phyloP scores from a whole-genome alignment of 2,113 vertebrate genomes.

The Camelus dromedarius region DNA sequence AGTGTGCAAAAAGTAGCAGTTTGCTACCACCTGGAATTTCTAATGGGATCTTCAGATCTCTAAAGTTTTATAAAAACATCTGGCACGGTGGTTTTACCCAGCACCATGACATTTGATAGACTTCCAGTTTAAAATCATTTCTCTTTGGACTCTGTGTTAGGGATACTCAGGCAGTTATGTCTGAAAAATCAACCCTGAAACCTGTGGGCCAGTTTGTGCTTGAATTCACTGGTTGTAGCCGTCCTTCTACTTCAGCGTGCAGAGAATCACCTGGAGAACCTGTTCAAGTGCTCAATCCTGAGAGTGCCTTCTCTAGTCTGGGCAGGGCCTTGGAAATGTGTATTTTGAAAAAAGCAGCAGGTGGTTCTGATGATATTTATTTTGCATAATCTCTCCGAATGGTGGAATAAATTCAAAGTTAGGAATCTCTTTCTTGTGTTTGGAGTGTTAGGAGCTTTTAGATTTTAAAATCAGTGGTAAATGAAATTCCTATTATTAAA shows the following conservation, averaged over 20 bases:
- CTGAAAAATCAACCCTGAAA: neutral
- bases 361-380: neutral
- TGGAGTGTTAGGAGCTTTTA: neutral
- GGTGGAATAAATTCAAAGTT: conserved; percentile 3
- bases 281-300: neutral
- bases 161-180: neutral
- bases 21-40: conserved; percentile 35
- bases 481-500: neutral
- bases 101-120: neutral
- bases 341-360: neutral
- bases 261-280: neutral
- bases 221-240: conserved; percentile 3
- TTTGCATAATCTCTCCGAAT: neutral
- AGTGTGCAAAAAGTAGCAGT: neutral
- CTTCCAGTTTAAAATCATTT: conserved; percentile 29
- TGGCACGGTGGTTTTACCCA: neutral
- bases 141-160: neutral
- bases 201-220: neutral
- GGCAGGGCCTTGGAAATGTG: neutral
- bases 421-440: neutral
- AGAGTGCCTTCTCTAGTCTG: neutral
- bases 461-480: conserved; percentile 18
- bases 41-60: neutral
- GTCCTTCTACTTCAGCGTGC: neutral
- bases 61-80: neutral